Conservation (phyloP, 2,888 invertebrate species). For the Dasypolia templi region DNA sequence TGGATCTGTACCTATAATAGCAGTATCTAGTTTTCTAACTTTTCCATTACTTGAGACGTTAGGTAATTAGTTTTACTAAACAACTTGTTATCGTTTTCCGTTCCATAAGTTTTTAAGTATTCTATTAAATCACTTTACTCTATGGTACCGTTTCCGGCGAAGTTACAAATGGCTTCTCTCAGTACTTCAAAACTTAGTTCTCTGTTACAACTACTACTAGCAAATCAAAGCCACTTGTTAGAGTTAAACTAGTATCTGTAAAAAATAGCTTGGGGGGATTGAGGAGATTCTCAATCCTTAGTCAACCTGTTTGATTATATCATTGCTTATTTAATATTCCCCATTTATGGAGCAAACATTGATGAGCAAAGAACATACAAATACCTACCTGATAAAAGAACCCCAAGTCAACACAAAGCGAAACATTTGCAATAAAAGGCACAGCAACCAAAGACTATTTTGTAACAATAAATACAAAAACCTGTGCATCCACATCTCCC, state of each 20-base stretch:
- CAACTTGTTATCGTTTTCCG: slow-evolving; percentile 32
- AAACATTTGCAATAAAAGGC: background rate
- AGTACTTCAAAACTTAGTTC: slow-evolving; percentile 12
- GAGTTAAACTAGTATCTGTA: background rate
- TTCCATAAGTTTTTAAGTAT: slow-evolving; percentile 16
- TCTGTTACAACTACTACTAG: background rate
- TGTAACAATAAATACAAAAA: slow-evolving; percentile 17
- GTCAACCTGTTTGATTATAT: background rate
- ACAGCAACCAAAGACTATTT: slow-evolving; percentile 7
- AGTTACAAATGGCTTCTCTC: slow-evolving; percentile 10
- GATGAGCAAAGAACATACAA: background rate
- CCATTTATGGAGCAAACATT: background rate
- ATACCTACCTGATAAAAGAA: background rate
- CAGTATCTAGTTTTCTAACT: slow-evolving; percentile 30
- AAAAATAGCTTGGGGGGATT: background rate
- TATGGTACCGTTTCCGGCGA: slow-evolving; percentile 8
- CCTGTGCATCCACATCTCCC: background rate
- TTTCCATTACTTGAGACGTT: slow-evolving; percentile 43
- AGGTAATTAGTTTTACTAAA: slow-evolving; percentile 52
- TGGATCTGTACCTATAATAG: slow-evolving; percentile 32
- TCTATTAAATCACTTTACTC: slow-evolving; percentile 24
- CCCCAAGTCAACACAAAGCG: background rate
- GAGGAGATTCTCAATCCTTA: background rate
- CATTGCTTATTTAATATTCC: background rate
- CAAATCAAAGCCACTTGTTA: slow-evolving; percentile 7